Evolutionary conservation across 2,888 invertebrate species (phyloP).

Genomic region (Scrobipalpa costella): DNA sequence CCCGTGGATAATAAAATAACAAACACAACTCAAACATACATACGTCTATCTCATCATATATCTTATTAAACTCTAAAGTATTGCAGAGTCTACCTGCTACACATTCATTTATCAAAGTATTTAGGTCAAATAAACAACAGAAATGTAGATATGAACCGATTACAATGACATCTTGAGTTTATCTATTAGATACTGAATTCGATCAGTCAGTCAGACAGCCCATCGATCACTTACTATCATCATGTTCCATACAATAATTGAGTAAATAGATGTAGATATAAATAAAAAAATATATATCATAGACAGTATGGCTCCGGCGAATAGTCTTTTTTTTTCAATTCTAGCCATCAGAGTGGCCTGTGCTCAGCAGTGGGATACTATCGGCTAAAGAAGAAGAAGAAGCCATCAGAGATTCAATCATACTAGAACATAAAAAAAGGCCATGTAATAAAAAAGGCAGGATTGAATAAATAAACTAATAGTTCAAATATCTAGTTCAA

Average conservation of each 20-base stretch:
- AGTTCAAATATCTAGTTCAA: not conserved
- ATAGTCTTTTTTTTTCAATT: not conserved
- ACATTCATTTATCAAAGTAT: not conserved
- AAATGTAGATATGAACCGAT: slow-evolving; percentile 20
- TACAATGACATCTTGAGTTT: slow-evolving; percentile 28
- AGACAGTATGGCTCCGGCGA: slow-evolving; percentile 5
- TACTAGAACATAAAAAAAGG: too few species aligned
- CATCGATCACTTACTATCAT: slow-evolving; percentile 24
- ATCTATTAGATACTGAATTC: slow-evolving; percentile 11
- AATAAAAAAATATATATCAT: not conserved
- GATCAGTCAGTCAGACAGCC: slow-evolving; percentile 4
- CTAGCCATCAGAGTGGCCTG: too few species aligned
- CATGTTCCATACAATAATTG: not conserved
- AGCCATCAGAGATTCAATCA: too few species aligned
- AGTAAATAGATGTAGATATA: not conserved
- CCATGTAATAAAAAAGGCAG: not conserved
- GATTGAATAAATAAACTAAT: not conserved
- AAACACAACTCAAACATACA: too few species aligned
- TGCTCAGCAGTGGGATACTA: too few species aligned
- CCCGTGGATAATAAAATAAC: too few species aligned
- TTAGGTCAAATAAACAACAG: slow-evolving; percentile 1
- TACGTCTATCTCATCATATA: too few species aligned
- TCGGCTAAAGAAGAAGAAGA: too few species aligned
- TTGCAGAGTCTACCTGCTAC: not conserved
- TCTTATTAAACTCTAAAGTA: too few species aligned